Percentiles rank a stretch among this genome's conserved stretches.
phyloP scores from a whole-genome alignment of 2,888 invertebrate species.

The Trissonchulus sp. region DNA sequence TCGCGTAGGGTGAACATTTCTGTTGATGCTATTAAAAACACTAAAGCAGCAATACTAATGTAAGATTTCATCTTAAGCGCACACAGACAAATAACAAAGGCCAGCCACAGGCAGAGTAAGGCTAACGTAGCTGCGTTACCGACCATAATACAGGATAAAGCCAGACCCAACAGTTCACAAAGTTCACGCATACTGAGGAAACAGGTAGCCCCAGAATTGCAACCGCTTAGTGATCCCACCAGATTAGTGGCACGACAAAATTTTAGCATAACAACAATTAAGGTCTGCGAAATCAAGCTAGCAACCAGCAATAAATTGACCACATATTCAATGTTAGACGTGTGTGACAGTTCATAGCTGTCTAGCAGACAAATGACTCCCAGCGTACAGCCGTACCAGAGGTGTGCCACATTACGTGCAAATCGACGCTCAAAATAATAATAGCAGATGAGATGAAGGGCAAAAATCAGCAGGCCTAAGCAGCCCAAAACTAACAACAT shows the following conservation, averaged over 20 bases:
- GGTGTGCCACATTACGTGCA: slow-evolving; percentile 44
- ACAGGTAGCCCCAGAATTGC: neutral
- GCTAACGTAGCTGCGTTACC: slow-evolving; percentile 43
- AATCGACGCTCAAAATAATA: slow-evolving; percentile 38
- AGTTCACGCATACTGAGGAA: too few relatives aligned
- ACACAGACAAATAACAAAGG: slow-evolving; percentile 45
- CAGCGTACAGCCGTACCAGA: slow-evolving; percentile 51
- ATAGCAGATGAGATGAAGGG: neutral
- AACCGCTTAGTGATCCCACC: neutral
- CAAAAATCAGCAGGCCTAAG: neutral
- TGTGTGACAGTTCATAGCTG: slow-evolving; percentile 41
- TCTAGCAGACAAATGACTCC: slow-evolving; percentile 50
- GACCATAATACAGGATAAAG: slow-evolving; percentile 45
- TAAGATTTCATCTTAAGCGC: slow-evolving; percentile 51
- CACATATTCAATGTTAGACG: slow-evolving; percentile 42
- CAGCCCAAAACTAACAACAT: slow-evolving; percentile 44
- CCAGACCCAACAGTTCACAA: slow-evolving; percentile 49
- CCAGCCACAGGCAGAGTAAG: slow-evolving; percentile 43
- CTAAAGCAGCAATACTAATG: slow-evolving; percentile 43
- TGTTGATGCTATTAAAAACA: slow-evolving; percentile 41
- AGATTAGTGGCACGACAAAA: slow-evolving; percentile 7
- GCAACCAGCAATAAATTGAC: slow-evolving; percentile 51
- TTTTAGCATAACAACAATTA: slow-evolving; percentile 34
- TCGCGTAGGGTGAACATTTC: slow-evolving; percentile 44
- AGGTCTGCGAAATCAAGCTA: slow-evolving; percentile 44